Base-by-base conservation (phyloP, 2,113 vertebrate species). In the Corapipo altera region DNA sequence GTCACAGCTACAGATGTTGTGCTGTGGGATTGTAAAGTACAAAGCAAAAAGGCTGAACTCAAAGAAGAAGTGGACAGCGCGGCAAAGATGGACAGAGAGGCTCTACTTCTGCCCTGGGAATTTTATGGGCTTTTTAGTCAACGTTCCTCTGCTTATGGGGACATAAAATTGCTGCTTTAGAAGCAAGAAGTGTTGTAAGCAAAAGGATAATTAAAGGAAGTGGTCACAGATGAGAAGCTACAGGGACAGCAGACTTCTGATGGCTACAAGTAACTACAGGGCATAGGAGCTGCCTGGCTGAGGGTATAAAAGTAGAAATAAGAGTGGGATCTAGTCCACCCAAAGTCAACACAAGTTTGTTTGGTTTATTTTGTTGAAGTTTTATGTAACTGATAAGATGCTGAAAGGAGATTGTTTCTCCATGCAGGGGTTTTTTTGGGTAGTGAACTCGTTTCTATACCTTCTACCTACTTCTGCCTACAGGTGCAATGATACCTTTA, bases 401-500 rank as follows among this genome's bases (percentile, higher is more conserved):
- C 28, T 74, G 48, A 71, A 85, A 88, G 27, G 58, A 90, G 30
- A 19, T 66, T 80, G 39, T 70, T 88, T 55, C 27, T 83, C 41
- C 26, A 39, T 27, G 26, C 32, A 66, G 23, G 30, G 3, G 0
- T 27, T 92, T 77, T 88, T 32, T 64, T 86, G 54, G 54, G 10
- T 24, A 61, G 24, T 43, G 23, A 84, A 64, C 39, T 83, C 0
- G 0, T 91, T 91, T 74, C 19, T 77, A 59, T 87, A 57, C 52
- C 10, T 41, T 41, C 12, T 41, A 41, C 39, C 39, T 41, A 37
- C 80, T 95, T 96, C 86, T 76, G 91, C 79, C 95, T 90, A 77
- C 76, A 95, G 91, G 80, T 95, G 52, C 48, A 81, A 27, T 55
- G 43, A 88, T 70, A 86, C 39, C 35, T 92, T 85, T 79, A 32